Conservation (phyloP, 2,113 vertebrate genomes). For the Proterorhinus semilunaris region DNA sequence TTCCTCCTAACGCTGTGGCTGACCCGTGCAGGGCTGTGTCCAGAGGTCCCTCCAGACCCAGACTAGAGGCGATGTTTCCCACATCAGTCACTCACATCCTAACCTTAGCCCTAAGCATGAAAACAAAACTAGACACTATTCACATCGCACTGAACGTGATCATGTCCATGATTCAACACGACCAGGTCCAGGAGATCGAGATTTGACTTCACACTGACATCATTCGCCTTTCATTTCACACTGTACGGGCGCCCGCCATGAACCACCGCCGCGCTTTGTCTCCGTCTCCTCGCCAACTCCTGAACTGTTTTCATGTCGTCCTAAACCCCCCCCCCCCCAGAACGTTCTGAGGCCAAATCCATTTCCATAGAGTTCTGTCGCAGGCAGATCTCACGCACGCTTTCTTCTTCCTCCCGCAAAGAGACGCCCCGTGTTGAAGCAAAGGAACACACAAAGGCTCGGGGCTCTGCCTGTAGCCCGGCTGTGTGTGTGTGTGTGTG, state of each 20-base stretch:
- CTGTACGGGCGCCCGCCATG: conserved; percentile 27
- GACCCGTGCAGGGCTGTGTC: too few species aligned
- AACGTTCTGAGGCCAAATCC: conserved; percentile 48
- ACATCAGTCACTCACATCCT: too few species aligned
- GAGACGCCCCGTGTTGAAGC: conserved; percentile 43
- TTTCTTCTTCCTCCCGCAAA: conserved; percentile 49
- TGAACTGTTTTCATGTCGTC: conserved; percentile 45
- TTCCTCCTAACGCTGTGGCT: too few species aligned
- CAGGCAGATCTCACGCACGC: conserved; percentile 44
- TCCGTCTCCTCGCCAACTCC: conserved; percentile 17
- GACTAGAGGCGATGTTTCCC: too few species aligned
- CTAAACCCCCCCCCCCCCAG: background rate
- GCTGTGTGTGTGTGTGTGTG: conserved; percentile 7
- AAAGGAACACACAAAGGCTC: conserved; percentile 65
- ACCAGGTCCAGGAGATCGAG: too few species aligned
- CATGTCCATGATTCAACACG: too few species aligned
- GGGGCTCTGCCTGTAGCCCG: conserved; percentile 62
- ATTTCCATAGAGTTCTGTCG: conserved; percentile 55
- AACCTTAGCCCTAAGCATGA: too few species aligned
- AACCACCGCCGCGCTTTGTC: conserved; percentile 2
- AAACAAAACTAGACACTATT: too few species aligned
- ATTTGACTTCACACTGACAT: too few species aligned
- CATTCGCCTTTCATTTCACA: conserved; percentile 1
- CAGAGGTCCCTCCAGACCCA: too few species aligned
- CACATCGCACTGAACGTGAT: too few species aligned